A percentile compares a stretch with the other conserved stretches of the same genome.
Conservation (phyloP, 2,888 invertebrate genomes). For the Dinocampus coccinellae region DNA sequence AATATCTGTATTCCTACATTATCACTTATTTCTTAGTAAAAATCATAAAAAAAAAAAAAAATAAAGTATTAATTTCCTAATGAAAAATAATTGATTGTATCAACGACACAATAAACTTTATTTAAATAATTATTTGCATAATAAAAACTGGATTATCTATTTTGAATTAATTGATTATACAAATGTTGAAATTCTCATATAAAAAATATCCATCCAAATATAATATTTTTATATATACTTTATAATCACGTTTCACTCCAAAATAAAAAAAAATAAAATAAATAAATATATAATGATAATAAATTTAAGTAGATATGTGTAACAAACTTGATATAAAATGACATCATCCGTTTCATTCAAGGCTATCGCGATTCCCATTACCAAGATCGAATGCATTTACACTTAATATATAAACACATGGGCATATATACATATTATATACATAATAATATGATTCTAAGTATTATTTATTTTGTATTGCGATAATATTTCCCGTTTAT, state of each 20-base stretch:
- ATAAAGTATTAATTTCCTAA: neutral
- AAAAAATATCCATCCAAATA: neutral
- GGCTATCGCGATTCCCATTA: conserved; percentile 13
- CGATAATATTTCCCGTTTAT: neutral
- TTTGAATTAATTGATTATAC: no score
- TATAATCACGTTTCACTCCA: neutral
- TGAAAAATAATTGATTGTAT: neutral
- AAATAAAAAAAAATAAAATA: neutral
- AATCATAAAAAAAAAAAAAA: neutral
- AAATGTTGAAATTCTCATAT: no score
- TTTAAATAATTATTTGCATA: no score
- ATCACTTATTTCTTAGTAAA: neutral
- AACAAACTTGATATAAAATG: conserved; percentile 10
- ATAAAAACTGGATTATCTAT: no score
- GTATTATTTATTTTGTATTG: neutral
- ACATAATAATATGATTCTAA: neutral
- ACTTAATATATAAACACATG: conserved; percentile 6
- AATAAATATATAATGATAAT: neutral
- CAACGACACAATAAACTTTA: neutral
- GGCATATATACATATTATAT: neutral
- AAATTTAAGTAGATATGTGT: no score
- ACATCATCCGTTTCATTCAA: conserved; percentile 34
- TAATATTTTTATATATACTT: neutral
- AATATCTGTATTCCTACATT: neutral
- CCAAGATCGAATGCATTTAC: neutral